Evolutionary conservation across 2,113 vertebrate genomes (phyloP), one percentile per base, ranked within the genome.

Genomic region (Nematolebias whitei): DNA sequence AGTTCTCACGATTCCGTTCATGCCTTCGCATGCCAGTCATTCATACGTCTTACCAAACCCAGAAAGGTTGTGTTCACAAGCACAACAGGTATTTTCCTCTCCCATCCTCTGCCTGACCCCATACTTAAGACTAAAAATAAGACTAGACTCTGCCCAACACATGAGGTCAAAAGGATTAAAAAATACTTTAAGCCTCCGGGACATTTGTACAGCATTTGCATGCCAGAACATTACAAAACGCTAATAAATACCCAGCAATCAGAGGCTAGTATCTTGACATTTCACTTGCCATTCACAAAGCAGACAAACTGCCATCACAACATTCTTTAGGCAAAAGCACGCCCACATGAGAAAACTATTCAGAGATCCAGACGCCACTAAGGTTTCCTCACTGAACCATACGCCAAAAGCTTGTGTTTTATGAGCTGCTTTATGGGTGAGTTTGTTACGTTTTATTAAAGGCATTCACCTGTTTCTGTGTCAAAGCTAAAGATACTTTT

Each of bases 231-330:
- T 54, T 45, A 29, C 48, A 44, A 57, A 49, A 58, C 12, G 18
- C 18, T 26, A 10, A 54, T 16, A 71, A 63, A 80, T 76, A 22
- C 67, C 68, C 56, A 40, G 51, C 16, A 26, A 52, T 63, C 55
- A 68, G n/a, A 35, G 16, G 50, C 15, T 41, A 63, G 68, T 64
- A 86, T 80, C 66, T 71, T 77, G 76, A 80, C 69, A 9, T 74
- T 82, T 65, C 47, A 49, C 54, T 26, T 75, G 62, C 16, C 82
- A 75, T 88, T 80, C 55, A 77, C 76, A 92, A 93, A 92, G 92
- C 84, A 77, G 91, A 89, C 87, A 89, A 93, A 93, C 93, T 85
- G 91, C 90, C 87, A 91, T 87, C 87, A 75, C 90, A 68, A 90
- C 93, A 93, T 94, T 90, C 91, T 84, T 93, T 45, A 23, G 38